Base-by-base conservation (phyloP, 2,113 vertebrate genomes). In the Semicossyphus pulcher region DNA sequence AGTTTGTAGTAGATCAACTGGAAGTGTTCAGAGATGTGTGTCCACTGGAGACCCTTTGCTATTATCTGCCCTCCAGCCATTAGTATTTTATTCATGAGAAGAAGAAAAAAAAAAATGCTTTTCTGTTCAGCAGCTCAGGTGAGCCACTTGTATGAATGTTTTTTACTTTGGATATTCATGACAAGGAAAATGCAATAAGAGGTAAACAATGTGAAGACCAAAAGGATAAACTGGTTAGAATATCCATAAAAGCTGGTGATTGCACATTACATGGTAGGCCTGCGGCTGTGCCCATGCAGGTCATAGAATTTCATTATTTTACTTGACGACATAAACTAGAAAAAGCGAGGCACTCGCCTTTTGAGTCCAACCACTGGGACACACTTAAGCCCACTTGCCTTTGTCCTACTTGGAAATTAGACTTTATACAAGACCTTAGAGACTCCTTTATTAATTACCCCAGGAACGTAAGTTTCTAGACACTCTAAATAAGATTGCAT, bases 331-430 rank as follows among this genome's bases (percentile, higher is more conserved):
- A 83, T 76, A 86, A 89, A 91, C 65, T n/a, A 82, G 59, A 42
- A 84, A 65, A 69, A 80, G 56, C 47, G 29, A 54, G 53, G 63
- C 63, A 89, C 51, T 67, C 62, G 31, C 79, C 86, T 76, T 74
- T 72, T 10, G 14, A 76, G 67, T 76, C 70, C 49, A 73, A 69
- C 87, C 66, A 57, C 34, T 52, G 86, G 86, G 84, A 85, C 20
- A 21, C 10, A 42, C 74, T 80, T 63, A 83, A 89, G 83, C 81
- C 82, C 72, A 82, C 68, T 81, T 89, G 44, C 71, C 70, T 80
- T 85, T 85, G 92, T 88, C 85, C 92, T 90, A 92, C 86, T 93
- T 92, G 86, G 81, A 88, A 88, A 75, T 84, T 67, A 68, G 80
- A 85, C 68, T 81, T 81, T 85, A 72, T 66, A 65, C 29, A 51